Percentiles rank a stretch among this genome's conserved stretches.
Conservation (phyloP, 2,113 vertebrate genomes). For the Halichoerus grypus region DNA sequence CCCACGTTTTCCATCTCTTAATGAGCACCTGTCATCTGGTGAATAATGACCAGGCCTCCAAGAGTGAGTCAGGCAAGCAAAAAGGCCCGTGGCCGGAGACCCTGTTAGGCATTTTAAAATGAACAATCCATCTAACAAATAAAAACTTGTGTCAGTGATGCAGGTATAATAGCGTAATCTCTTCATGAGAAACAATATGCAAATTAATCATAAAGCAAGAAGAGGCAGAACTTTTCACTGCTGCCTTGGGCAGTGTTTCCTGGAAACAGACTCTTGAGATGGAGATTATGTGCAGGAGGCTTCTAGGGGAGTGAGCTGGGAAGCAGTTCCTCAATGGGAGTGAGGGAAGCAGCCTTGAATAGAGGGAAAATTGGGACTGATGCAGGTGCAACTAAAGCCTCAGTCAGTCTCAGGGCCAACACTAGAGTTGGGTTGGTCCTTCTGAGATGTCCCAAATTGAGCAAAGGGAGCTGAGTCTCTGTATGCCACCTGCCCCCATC, state of each 20-base stretch:
- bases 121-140: constrained; percentile 61
- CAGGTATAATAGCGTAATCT: background rate
- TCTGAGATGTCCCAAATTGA: background rate
- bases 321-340: background rate
- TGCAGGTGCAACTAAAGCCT: background rate
- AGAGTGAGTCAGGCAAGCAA: constrained; percentile 13
- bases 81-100: background rate
- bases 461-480: background rate
- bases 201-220: constrained; percentile 21
- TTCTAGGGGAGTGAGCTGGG: fast-evolving
- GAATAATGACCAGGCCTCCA: constrained; percentile 58
- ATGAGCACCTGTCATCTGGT: constrained; percentile 74
- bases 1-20: constrained; percentile 21
- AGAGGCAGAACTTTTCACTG: background rate
- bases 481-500: too few relatives aligned
- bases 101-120: constrained; percentile 44
- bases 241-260: background rate
- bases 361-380: background rate
- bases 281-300: background rate
- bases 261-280: background rate
- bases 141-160: background rate
- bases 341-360: background rate
- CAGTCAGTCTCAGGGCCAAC: too few relatives aligned
- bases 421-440: background rate
- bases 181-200: background rate